Conservation (phyloP, 2,797 vertebrate genomes). For the Galago senegalensis region DNA sequence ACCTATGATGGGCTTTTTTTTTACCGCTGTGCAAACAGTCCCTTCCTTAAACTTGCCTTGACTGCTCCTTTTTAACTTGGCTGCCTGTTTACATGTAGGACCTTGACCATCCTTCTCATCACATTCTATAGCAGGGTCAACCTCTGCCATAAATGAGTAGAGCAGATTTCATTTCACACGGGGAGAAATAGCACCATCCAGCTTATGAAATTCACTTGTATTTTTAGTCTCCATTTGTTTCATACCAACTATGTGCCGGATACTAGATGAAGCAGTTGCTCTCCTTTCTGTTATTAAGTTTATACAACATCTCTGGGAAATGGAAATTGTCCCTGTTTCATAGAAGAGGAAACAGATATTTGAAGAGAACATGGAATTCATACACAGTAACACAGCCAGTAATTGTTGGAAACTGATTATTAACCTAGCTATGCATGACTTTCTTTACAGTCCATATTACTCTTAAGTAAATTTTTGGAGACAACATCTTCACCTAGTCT, state of each 20-base stretch:
- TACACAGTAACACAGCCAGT: neutral
- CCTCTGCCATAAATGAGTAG: neutral
- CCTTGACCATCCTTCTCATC: neutral
- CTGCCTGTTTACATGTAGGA: neutral
- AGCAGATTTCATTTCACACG: neutral
- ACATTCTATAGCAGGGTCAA: neutral
- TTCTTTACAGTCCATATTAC: neutral
- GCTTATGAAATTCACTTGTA: neutral
- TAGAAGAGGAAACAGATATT: neutral
- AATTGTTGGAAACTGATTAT: neutral
- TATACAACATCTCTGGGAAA: neutral
- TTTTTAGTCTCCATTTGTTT: neutral
- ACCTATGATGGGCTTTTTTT: neutral
- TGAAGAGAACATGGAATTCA: neutral
- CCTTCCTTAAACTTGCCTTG: neutral
- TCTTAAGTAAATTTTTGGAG: neutral
- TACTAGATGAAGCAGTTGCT: constrained; percentile 42
- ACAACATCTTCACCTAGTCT: neutral
- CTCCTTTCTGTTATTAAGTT: neutral
- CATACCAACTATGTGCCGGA: neutral
- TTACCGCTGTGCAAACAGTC: fast-evolving
- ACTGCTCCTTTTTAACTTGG: fast-evolving
- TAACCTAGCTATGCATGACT: neutral
- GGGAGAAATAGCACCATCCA: neutral
- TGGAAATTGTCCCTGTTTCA: constrained; percentile 48